These are phyloP conservation scores for Exocentrus adspersus DNA, from an alignment of 2,888 invertebrate genomes.

Conservation along the genomic window DNA sequence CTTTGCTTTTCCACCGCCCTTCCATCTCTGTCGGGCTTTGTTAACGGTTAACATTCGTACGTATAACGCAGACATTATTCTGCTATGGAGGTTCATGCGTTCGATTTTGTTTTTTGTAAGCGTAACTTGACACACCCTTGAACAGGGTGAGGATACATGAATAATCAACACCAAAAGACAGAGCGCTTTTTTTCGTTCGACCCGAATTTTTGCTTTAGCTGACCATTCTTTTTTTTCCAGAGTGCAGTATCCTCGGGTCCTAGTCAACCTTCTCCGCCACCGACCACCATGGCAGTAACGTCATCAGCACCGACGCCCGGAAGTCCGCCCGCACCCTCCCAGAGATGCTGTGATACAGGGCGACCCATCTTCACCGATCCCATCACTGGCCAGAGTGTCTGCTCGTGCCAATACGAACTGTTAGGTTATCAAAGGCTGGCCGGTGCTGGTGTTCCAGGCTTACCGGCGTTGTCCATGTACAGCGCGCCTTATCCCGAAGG, in stretches of 20 bases:
- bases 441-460: constrained; percentile 69
- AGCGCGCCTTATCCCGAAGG: constrained; percentile 83
- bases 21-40: constrained; percentile 2
- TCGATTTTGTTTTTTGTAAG: no score
- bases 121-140: no score
- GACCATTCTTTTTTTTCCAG: constrained; percentile 56
- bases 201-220: no score
- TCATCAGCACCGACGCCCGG: constrained; percentile 63
- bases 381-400: constrained; percentile 86
- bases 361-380: constrained; percentile 91
- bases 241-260: constrained; percentile 66
- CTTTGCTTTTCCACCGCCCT: neutral
- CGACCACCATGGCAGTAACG: constrained; percentile 62
- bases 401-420: constrained; percentile 91
- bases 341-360: constrained; percentile 91
- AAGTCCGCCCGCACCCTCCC: constrained; percentile 64
- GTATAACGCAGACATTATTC: neutral
- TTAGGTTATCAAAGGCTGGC: constrained; percentile 85
- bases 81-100: neutral
- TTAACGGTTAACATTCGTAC: constrained; percentile 14
- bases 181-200: no score
- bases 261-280: constrained; percentile 53
- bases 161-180: no score
- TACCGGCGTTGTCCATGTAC: constrained; percentile 83
- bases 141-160: no score